Conservation (phyloP, 2,797 vertebrate species). For the Micromesistius poutassou region DNA sequence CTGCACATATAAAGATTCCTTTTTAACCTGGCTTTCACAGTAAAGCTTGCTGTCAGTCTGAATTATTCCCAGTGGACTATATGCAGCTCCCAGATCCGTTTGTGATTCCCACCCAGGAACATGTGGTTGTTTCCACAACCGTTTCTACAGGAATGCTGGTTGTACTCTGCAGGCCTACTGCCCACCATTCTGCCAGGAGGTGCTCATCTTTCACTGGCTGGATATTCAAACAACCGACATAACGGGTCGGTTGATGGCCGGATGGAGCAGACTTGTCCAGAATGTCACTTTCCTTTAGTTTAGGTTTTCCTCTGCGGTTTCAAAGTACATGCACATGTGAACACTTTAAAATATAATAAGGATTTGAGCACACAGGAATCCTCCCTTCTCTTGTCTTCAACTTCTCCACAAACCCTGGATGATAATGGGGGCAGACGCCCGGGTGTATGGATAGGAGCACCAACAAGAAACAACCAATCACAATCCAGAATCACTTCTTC, state of each 20-base stretch:
- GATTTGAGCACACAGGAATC: conserved; percentile 31
- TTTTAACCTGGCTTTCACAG: conserved; percentile 17
- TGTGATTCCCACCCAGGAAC: neutral
- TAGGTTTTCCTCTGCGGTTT: neutral
- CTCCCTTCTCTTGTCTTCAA: conserved; percentile 3
- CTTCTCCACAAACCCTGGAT: conserved; percentile 32
- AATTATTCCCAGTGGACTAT: conserved; percentile 26
- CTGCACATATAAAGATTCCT: conserved; percentile 32
- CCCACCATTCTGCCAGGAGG: neutral
- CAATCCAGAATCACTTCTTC: conserved; percentile 50
- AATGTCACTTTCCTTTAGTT: neutral
- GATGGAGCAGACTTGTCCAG: neutral
- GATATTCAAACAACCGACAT: neutral
- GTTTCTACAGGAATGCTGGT: conserved; percentile 3
- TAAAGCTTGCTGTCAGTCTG: conserved; percentile 22
- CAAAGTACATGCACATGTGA: neutral
- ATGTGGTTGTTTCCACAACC: neutral
- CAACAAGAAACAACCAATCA: conserved; percentile 57
- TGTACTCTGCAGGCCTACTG: neutral
- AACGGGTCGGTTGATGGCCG: neutral
- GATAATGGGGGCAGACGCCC: conserved; percentile 31
- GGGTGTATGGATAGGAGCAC: conserved; percentile 52
- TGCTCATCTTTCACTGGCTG: neutral
- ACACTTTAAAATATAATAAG: neutral
- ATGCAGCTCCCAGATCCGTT: conserved; percentile 22